A percentile compares a stretch with the other conserved stretches of the same genome.
phyloP scores from a whole-genome alignment of 2,888 invertebrate species.

The Ceratothoa steindachneri region DNA sequence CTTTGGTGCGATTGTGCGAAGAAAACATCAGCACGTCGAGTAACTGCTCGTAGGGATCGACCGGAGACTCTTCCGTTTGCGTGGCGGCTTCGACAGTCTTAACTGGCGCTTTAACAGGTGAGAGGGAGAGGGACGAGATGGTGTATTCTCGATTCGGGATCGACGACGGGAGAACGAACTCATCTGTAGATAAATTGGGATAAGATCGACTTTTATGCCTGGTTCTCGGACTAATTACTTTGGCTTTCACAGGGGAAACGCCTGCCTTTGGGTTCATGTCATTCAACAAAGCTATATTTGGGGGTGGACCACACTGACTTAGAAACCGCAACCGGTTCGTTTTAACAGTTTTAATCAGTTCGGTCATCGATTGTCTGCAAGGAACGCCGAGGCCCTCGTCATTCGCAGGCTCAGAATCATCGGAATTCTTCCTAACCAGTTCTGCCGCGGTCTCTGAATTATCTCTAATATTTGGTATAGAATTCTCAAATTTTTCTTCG shows the following conservation, averaged over 20 bases:
- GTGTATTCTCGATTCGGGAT: background rate
- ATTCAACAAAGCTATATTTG: slow-evolving; percentile 34
- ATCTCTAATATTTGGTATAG: background rate
- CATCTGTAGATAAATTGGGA: slow-evolving; percentile 22
- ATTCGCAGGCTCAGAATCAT: slow-evolving; percentile 21
- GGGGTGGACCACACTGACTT: slow-evolving; percentile 47
- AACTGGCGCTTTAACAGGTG: slow-evolving; percentile 33
- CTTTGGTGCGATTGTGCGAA: slow-evolving; percentile 6
- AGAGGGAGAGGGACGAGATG: slow-evolving; percentile 32
- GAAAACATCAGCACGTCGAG: slow-evolving; percentile 24
- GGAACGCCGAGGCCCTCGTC: slow-evolving; percentile 40
- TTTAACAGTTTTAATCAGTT: slow-evolving; percentile 38
- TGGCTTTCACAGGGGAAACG: slow-evolving; percentile 19
- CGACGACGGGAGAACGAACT: background rate
- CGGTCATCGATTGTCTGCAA: slow-evolving; percentile 37
- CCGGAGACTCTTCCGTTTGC: slow-evolving; percentile 32
- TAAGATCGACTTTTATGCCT: slow-evolving; percentile 20
- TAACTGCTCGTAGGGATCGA: slow-evolving; percentile 44
- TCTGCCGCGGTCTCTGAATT: background rate
- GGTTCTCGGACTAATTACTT: background rate
- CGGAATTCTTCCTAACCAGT: background rate
- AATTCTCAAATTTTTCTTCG: background rate
- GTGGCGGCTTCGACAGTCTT: slow-evolving; percentile 31
- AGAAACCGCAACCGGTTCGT: slow-evolving; percentile 41
- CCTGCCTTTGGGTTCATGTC: slow-evolving; percentile 2